Conservation (phyloP, 2,797 vertebrate genomes). For the Fundulus diaphanus region DNA sequence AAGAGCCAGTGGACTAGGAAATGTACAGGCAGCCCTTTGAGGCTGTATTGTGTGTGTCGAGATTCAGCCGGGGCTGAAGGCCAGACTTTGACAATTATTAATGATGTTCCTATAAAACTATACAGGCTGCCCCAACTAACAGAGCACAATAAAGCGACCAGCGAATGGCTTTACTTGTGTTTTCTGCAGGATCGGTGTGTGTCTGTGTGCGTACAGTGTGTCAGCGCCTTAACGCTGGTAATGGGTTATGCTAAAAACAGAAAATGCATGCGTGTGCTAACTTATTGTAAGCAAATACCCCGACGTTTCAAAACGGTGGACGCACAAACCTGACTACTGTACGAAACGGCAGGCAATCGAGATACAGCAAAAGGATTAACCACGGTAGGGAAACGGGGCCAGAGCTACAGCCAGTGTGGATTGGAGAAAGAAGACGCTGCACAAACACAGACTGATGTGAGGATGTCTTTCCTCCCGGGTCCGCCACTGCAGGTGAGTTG, state of each 20-base stretch:
- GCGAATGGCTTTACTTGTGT: constrained; percentile 36
- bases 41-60: constrained; percentile 64
- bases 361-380: constrained; percentile 52
- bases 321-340: constrained; percentile 58
- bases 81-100: constrained; percentile 78
- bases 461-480: constrained; percentile 48
- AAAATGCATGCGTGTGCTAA: constrained; percentile 58
- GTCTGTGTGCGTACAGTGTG: constrained; percentile 43
- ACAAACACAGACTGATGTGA: constrained; percentile 55
- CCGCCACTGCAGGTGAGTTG: constrained; percentile 49
- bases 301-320: constrained; percentile 65
- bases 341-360: constrained; percentile 64
- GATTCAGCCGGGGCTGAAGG: constrained; percentile 64
- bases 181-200: constrained; percentile 37
- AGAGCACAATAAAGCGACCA: constrained; percentile 45
- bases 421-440: constrained; percentile 36
- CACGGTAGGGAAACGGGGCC: constrained; percentile 54
- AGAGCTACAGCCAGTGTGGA: constrained; percentile 52
- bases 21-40: constrained; percentile 63
- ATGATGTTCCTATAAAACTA: constrained; percentile 70
- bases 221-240: constrained; percentile 51
- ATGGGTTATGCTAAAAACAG: constrained; percentile 56
- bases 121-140: constrained; percentile 63
- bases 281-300: constrained; percentile 57
- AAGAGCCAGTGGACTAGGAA: constrained; percentile 70